Conservation (phyloP, 2,113 vertebrate species). For the Trematomus loennbergii region DNA sequence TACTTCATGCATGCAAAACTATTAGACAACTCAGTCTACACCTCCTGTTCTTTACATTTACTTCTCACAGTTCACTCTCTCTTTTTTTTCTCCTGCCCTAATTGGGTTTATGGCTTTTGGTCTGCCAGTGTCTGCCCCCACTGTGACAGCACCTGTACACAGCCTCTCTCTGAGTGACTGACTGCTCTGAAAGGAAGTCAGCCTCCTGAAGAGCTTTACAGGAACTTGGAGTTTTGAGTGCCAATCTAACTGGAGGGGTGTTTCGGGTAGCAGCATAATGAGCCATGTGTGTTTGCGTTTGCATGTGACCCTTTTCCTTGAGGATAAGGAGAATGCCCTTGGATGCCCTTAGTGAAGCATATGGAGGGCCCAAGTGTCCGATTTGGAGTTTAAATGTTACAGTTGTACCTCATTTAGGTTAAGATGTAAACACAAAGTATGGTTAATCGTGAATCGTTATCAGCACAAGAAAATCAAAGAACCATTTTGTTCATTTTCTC, state of each 20-base stretch:
- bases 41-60: slow-evolving; percentile 10
- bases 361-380: background rate
- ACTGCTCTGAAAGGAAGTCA: slow-evolving; percentile 46
- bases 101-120: slow-evolving; percentile 41
- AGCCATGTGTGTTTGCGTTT: background rate
- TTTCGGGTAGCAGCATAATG: background rate
- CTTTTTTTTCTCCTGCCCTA: slow-evolving; percentile 13
- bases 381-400: background rate
- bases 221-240: slow-evolving; percentile 1
- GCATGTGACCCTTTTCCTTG: background rate
- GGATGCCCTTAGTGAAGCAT: too few species aligned
- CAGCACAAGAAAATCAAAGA: too few species aligned
- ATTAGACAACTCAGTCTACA: background rate
- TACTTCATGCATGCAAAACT: background rate
- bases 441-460: too few species aligned
- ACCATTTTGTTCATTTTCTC: background rate
- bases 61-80: background rate
- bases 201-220: slow-evolving; percentile 3
- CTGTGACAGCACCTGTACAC: slow-evolving; percentile 53
- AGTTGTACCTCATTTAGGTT: too few species aligned
- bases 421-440: too few species aligned
- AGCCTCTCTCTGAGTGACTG: slow-evolving; percentile 40
- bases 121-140: slow-evolving; percentile 28
- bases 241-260: slow-evolving; percentile 4
- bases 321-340: too few species aligned